phyloP scores from a whole-genome alignment of 64 coral and sea anemone species.

The Stichodactyla helianthus region DNA sequence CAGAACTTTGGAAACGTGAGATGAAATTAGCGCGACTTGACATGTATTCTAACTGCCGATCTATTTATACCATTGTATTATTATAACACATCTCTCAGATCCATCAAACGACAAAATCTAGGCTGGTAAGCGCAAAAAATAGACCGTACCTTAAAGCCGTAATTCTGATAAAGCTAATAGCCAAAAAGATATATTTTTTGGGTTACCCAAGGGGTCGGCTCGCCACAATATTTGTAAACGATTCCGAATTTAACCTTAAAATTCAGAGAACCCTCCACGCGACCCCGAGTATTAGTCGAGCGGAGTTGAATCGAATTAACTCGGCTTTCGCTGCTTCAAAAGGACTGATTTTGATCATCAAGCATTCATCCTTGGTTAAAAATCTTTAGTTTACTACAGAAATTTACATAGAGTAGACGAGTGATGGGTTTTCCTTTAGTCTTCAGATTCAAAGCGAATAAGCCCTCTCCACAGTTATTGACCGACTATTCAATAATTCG shows the following conservation, averaged over 20 bases:
- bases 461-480: slow-evolving; percentile 51
- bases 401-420: slow-evolving; percentile 50
- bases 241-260: neutral
- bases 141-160: neutral
- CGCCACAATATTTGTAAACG: slow-evolving; percentile 4
- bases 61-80: slow-evolving; percentile 7
- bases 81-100: neutral
- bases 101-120: neutral
- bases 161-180: neutral
- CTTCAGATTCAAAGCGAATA: slow-evolving; percentile 38
- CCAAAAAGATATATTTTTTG: neutral
- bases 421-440: slow-evolving; percentile 73
- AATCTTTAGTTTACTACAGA: slow-evolving; percentile 46
- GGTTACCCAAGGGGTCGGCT: neutral
- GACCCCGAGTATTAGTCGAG: neutral
- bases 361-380: slow-evolving; percentile 14
- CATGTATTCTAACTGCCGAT: slow-evolving; percentile 5
- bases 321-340: neutral
- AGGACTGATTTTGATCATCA: neutral
- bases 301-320: slow-evolving; percentile 20
- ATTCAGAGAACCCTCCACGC: neutral
- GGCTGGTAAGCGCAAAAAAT: neutral
- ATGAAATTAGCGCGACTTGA: slow-evolving; percentile 9
- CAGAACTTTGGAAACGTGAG: slow-evolving; percentile 1
- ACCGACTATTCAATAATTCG: slow-evolving; percentile 2